Conservation (phyloP, 2,113 vertebrate genomes). For the Megatriorchis doriae region DNA sequence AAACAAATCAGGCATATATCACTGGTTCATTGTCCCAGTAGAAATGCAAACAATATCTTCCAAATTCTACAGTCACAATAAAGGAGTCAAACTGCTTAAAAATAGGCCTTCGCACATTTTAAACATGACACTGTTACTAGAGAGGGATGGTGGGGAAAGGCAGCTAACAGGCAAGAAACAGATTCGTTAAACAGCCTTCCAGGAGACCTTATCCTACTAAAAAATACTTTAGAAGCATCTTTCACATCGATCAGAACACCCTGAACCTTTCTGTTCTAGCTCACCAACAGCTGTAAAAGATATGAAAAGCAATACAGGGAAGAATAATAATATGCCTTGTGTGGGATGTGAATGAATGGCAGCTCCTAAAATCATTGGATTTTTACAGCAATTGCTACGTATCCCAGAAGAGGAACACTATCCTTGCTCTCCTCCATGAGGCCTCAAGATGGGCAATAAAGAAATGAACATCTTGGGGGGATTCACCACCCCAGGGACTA, state of each 20-base stretch:
- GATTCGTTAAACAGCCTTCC: neutral
- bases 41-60: neutral
- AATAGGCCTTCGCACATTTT: neutral
- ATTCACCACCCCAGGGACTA: neutral
- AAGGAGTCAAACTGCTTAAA: neutral
- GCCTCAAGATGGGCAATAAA: neutral
- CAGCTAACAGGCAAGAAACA: neutral
- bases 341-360: neutral
- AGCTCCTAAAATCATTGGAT: neutral
- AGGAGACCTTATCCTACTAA: neutral
- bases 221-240: neutral
- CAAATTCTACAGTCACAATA: neutral
- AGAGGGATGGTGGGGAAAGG: neutral
- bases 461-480: fast-evolving
- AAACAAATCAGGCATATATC: neutral
- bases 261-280: neutral
- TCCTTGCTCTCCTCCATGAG: neutral
- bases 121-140: neutral
- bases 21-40: neutral
- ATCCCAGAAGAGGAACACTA: neutral
- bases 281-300: neutral
- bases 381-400: neutral
- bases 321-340: neutral
- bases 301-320: neutral
- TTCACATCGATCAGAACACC: neutral